These are phyloP conservation scores for Oncorhynchus kisutch DNA, from an alignment of 2,113 vertebrate species.

Conservation along the genomic window DNA sequence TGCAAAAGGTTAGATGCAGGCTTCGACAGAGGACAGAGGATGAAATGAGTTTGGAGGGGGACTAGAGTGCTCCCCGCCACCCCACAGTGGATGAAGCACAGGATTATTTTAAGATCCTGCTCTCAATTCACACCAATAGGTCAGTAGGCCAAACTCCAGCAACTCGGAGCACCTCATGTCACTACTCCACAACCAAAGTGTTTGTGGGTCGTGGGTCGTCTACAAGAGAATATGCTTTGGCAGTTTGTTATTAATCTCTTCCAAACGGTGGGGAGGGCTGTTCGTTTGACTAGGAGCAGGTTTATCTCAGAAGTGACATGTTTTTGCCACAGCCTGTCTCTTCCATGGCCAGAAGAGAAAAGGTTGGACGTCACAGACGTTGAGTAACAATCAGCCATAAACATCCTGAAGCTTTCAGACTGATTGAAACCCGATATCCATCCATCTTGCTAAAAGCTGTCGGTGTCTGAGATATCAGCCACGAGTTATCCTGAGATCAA, in stretches of 20 bases:
- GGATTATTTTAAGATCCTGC: slow-evolving; percentile 77
- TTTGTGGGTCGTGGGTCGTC: neutral
- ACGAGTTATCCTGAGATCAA: slow-evolving; percentile 35
- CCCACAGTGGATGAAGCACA: slow-evolving; percentile 51
- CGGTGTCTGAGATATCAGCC: slow-evolving; percentile 29
- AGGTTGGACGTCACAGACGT: slow-evolving; percentile 19
- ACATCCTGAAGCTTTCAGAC: neutral
- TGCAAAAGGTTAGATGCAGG: slow-evolving; percentile 9
- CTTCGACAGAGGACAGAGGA: slow-evolving; percentile 17
- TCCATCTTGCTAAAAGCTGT: slow-evolving; percentile 32
- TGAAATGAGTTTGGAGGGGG: slow-evolving; percentile 28
- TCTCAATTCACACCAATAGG: slow-evolving; percentile 60
- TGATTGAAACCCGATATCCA: neutral
- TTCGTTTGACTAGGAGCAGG: neutral
- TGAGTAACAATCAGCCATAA: neutral
- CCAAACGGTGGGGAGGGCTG: too few species aligned
- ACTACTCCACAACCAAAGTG: neutral
- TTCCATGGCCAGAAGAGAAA: neutral
- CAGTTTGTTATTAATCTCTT: too few species aligned
- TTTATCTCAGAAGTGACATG: too few species aligned
- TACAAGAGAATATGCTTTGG: neutral
- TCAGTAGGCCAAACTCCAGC: slow-evolving; percentile 47
- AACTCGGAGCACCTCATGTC: neutral
- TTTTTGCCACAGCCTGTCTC: too few species aligned
- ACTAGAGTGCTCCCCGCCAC: slow-evolving; percentile 21